Evolutionary conservation across 2,113 vertebrate genomes (phyloP).

Genomic region (Ailuropoda melanoleuca): DNA sequence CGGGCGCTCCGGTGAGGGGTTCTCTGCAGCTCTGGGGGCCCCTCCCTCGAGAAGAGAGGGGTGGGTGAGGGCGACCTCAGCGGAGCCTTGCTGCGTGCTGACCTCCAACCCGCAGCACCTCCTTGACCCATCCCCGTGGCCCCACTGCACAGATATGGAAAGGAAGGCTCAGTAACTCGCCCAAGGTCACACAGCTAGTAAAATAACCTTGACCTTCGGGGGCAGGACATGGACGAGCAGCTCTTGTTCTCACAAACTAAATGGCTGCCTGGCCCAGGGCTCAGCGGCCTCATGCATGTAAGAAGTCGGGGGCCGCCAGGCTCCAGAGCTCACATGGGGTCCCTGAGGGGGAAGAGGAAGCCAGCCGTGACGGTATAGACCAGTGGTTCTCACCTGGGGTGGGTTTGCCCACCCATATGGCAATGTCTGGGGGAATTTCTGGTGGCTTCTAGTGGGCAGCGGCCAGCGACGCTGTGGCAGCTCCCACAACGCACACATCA

Average conservation of each 20-base stretch:
- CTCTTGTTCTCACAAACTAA: background rate
- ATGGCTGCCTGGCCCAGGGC: too few relatives aligned
- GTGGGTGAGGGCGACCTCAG: background rate
- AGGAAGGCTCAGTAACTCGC: background rate
- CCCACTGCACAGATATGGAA: background rate
- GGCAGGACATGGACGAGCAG: background rate
- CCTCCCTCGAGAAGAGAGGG: background rate
- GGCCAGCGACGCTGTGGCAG: background rate
- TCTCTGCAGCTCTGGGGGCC: background rate
- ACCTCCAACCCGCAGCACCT: background rate
- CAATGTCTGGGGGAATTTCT: background rate
- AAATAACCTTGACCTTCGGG: background rate
- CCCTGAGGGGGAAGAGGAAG: background rate
- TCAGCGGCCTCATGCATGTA: rapidly evolving
- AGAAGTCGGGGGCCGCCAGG: background rate
- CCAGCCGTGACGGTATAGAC: rapidly evolving
- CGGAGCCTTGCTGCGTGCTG: too few relatives aligned
- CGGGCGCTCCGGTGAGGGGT: background rate
- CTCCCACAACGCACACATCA: rapidly evolving
- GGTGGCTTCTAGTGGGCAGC: rapidly evolving
- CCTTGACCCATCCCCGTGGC: too few relatives aligned
- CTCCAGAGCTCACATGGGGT: background rate
- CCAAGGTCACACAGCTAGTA: background rate
- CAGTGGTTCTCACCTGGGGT: background rate
- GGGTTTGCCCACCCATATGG: background rate